Conservation (phyloP, 2,797 vertebrate species). For the Phrynocephalus guinanensis region DNA sequence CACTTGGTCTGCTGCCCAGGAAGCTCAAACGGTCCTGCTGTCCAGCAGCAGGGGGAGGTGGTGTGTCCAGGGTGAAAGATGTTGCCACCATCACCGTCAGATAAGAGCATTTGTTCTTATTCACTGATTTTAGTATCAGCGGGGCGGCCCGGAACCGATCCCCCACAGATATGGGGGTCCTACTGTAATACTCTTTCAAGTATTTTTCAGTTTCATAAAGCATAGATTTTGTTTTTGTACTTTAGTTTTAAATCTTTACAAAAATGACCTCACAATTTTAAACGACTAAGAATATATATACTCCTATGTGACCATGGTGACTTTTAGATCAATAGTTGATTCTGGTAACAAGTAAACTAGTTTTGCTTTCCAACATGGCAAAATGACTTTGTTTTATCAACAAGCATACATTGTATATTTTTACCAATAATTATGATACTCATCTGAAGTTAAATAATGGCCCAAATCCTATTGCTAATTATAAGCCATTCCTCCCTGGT, state of each 20-base stretch:
- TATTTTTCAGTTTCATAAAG: not conserved
- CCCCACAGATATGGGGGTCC: no score
- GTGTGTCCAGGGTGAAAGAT: no score
- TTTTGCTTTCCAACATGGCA: not conserved
- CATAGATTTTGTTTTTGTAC: not conserved
- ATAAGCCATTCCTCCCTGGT: no score
- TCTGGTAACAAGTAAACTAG: not conserved
- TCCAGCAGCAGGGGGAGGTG: no score
- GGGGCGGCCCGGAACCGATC: no score
- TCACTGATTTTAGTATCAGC: no score
- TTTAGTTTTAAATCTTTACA: slow-evolving; percentile 6
- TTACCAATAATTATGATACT: not conserved
- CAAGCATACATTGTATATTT: not conserved
- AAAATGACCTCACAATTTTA: not conserved
- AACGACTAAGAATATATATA: not conserved
- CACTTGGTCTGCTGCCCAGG: no score
- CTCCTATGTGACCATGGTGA: not conserved
- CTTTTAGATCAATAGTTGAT: not conserved
- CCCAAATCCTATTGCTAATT: no score
- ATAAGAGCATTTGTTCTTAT: no score
- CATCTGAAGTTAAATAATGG: no score
- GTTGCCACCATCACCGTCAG: no score
- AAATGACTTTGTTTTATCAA: not conserved
- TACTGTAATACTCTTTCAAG: not conserved
- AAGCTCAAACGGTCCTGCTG: no score